Base-by-base conservation (phyloP, 2,113 vertebrate species). In the Python bivittatus region DNA sequence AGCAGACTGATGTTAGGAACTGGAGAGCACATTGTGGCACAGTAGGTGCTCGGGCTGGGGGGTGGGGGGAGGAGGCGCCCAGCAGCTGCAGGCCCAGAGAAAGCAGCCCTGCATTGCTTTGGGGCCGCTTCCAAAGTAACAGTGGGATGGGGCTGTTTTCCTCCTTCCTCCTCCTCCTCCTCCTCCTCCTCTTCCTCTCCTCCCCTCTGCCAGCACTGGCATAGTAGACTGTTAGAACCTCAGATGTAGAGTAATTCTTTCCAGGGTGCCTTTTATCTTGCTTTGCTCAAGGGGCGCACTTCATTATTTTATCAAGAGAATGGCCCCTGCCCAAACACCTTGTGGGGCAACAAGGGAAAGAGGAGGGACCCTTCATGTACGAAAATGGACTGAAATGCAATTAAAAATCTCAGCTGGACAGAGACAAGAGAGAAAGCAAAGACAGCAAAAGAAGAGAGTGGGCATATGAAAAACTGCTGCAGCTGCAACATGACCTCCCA, bases 1-100 rank as follows among this genome's bases (percentile, higher is more conserved):
- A 95, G 88, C 3, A 2, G 29, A 88, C 93, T 94, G 90, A 52
- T 54, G 87, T 53, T 54, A 88, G 91, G 94, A 83, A 95, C 96
- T 94, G 95, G 95, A 38, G 58, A 6, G 13, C 0, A 0, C 0
- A 0, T 1, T 2, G 57, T 64, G 88, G 90, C 56, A 20, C 94
- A 61, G 96, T 84, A 94, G 95, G 94, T 96, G 92, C 0, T 0
- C 6, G 61, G 6, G 23, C 38, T 60, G n/a, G n/a, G 72, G 17
- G 2, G 0, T 27, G 42, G 7, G 12, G 53, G 7, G 15, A 68
- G 44, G 56, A 33, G 84, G 84, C 22, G 38, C 38, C 84, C 53
- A 87, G 79, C 27, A 61, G 92, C 90, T 42, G 87, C 57, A 38
- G 42, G 89, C 12, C 6, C n/a, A 0, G 1, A 25, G 8, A 6